Conservation (phyloP, 2,888 invertebrate species). For the Drosophila hamatofila region DNA sequence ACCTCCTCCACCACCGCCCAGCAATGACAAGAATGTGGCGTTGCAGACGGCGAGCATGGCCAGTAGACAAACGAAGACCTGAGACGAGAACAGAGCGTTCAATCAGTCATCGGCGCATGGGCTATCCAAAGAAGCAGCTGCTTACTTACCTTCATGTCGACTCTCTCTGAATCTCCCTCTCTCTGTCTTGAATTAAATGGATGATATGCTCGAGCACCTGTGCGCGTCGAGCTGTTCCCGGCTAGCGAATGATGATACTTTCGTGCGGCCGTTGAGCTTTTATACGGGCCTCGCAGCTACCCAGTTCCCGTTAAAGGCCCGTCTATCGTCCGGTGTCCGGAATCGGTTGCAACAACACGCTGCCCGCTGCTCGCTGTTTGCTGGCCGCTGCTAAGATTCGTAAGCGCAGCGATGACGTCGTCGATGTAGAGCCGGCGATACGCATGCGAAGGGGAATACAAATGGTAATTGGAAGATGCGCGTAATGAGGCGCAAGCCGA, state of each 20-base stretch:
- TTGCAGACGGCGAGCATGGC: constrained; percentile 69
- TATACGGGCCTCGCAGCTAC: constrained; percentile 60
- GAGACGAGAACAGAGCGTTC: constrained; percentile 13
- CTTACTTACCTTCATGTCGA: constrained; percentile 71
- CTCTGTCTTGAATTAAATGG: constrained; percentile 9
- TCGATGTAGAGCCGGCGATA: constrained; percentile 35
- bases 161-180: constrained; percentile 27
- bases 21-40: constrained; percentile 71
- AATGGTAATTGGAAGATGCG: constrained; percentile 34
- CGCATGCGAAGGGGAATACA: constrained; percentile 13
- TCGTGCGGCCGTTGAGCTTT: constrained; percentile 64
- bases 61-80: constrained; percentile 78
- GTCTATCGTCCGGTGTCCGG: constrained; percentile 25
- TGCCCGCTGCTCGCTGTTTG: not conserved
- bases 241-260: constrained; percentile 73
- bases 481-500: constrained; percentile 16
- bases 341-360: constrained; percentile 32
- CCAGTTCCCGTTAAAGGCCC: constrained; percentile 64
- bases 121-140: constrained; percentile 28
- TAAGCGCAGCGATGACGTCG: constrained; percentile 19
- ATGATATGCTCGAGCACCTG: constrained; percentile 23
- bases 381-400: constrained; percentile 17
- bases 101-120: constrained; percentile 16
- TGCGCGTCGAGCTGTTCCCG: constrained; percentile 60
- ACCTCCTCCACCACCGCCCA: constrained; percentile 61